These are phyloP conservation scores for Ginglymostoma cirratum DNA, from an alignment of 2,113 vertebrate species.

Conservation along the genomic window DNA sequence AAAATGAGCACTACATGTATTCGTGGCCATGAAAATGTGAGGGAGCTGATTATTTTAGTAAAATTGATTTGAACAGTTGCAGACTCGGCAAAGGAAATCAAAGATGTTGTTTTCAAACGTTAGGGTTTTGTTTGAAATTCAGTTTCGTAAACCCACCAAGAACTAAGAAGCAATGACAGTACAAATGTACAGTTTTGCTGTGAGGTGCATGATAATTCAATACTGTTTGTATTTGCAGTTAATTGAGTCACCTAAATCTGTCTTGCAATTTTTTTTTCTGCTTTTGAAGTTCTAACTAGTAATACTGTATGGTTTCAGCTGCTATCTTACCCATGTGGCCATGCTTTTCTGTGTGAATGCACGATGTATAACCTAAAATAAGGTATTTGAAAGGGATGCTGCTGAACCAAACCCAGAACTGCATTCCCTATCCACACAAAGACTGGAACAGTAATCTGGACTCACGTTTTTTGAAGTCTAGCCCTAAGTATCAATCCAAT, in stretches of 20 bases:
- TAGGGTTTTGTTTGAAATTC: background rate
- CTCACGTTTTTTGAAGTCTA: too few species aligned
- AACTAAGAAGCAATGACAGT: background rate
- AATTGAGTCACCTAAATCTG: background rate
- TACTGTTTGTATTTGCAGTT: background rate
- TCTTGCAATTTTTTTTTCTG: too few species aligned
- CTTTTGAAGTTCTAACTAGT: too few species aligned
- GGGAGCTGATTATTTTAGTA: background rate
- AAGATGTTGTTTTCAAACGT: background rate
- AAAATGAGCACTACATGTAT: background rate
- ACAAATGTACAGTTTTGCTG: background rate
- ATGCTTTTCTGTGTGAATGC: too few species aligned
- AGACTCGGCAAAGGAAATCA: background rate
- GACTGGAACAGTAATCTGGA: too few species aligned
- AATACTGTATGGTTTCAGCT: too few species aligned
- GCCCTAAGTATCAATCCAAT: background rate
- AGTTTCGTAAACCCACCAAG: background rate
- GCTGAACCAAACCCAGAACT: too few species aligned
- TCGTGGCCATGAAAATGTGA: background rate
- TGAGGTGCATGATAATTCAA: background rate
- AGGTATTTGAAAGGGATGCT: too few species aligned
- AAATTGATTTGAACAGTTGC: background rate
- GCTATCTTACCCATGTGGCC: too few species aligned
- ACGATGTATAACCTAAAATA: too few species aligned
- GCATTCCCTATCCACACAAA: too few species aligned